A percentile compares a stretch with the other conserved stretches of the same genome.
Conservation (phyloP, 2,797 vertebrate species). For the Fundulus diaphanus region DNA sequence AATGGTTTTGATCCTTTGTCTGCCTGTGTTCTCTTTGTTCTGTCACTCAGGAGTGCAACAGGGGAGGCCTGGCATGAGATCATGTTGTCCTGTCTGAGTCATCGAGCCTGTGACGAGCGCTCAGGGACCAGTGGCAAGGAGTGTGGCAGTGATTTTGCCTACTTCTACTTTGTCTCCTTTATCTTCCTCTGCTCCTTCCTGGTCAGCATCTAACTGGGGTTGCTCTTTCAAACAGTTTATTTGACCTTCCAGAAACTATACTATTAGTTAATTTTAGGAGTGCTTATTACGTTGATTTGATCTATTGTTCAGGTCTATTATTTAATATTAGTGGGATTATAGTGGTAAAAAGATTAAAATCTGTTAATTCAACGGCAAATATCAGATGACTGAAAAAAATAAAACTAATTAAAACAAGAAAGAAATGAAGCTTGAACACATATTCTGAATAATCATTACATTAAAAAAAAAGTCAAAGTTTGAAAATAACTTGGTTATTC, state of each 20-base stretch:
- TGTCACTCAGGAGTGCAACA: constrained; percentile 89
- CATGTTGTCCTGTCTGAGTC: constrained; percentile 93
- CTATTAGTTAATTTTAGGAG: neutral
- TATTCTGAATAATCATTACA: too few species aligned
- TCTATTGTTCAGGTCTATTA: neutral
- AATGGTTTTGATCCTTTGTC: neutral
- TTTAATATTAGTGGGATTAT: neutral
- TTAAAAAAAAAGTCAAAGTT: too few species aligned
- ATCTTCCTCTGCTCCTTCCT: constrained; percentile 98
- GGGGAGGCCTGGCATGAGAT: constrained; percentile 98
- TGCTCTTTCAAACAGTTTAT: neutral
- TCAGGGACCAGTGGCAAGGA: constrained; percentile 84
- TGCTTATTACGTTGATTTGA: neutral
- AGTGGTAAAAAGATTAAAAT: neutral
- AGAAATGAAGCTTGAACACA: too few species aligned
- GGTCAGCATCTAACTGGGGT: constrained; percentile 74
- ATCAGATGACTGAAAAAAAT: too few species aligned
- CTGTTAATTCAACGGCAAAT: neutral
- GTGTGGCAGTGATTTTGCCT: constrained; percentile 96
- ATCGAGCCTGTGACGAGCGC: constrained; percentile 83
- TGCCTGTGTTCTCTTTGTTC: constrained; percentile 7
- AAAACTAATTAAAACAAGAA: too few species aligned
- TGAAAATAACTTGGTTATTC: too few species aligned
- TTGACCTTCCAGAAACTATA: neutral
- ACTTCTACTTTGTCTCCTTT: constrained; percentile 98